Evolutionary conservation across 1,140 invertebrate genomes (phyloP), one percentile per base, ranked within the genome.

Genomic region (Mercenaria mercenaria): DNA sequence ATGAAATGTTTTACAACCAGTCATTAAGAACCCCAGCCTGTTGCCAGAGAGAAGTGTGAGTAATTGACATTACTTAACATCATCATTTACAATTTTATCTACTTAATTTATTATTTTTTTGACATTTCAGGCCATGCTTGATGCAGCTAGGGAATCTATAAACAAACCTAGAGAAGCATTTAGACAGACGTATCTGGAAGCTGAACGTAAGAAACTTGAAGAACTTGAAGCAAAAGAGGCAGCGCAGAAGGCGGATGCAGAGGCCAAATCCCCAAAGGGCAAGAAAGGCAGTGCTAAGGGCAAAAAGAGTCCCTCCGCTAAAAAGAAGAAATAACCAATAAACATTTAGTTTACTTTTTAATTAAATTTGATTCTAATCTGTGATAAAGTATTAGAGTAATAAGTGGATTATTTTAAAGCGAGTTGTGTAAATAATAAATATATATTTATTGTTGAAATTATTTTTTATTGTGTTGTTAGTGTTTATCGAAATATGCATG

Each of bases 121-220:
- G 34, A 18, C 18, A 86, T 82, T 90, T 43, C 79, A 96, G 95
- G 92, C 94, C 23, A 93, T 93, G 72, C 88, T 96, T 8, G 95
- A 96, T 90, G 90, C 91, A 84, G 92, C 93, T 2, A 91, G 95
- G 76, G 93, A 94, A 67, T 90, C 90, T 39, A 89, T 96, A 13
- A 94, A 95, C 61, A 89, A 92, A 61, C 95, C 95, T 18, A 69
- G 95, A 76, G 95, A 96, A 90, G 95, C 94, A n/a, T 94, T 95
- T 79, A 80, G 95, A 89, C 95, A 96, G 91, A 93, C 92, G 74
- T 95, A 94, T 91, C 91, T 96, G 37, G 95, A 95, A 76, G 95
- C 93, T 11, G 95, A 96, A 88, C 82, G 94, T 43, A 93, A 91
- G 82, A 89, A 92, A 43, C 84, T 93, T 59, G 95, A 96, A 81